These are phyloP conservation scores for Cephus rjabovi DNA, from an alignment of 2,888 invertebrate species.

Conservation along the genomic window DNA sequence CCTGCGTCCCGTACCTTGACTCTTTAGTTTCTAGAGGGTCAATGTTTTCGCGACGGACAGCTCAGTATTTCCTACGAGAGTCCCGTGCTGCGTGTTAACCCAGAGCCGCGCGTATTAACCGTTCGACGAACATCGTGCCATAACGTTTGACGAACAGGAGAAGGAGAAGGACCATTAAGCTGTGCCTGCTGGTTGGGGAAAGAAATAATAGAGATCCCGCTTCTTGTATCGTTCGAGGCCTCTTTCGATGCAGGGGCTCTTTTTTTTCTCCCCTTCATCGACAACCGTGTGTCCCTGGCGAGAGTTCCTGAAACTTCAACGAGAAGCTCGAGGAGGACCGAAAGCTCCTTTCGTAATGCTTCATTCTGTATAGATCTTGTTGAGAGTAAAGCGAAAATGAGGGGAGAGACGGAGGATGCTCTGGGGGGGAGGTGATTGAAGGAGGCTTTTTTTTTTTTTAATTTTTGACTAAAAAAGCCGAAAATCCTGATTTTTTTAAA, in stretches of 20 bases:
- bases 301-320: background rate
- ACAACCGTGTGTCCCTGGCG: background rate
- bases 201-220: background rate
- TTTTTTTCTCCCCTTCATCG: background rate
- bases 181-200: background rate
- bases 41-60: conserved; percentile 54
- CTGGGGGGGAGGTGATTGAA: background rate
- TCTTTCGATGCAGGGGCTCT: background rate
- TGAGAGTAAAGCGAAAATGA: background rate
- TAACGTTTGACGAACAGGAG: background rate
- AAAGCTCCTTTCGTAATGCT: background rate
- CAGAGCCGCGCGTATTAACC: conserved; percentile 43
- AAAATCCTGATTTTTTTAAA: background rate
- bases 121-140: conserved; percentile 38
- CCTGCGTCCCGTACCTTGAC: background rate
- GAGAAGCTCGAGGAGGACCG: background rate
- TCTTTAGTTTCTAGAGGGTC: conserved; percentile 17
- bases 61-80: background rate
- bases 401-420: background rate
- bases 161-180: background rate
- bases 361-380: background rate
- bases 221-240: background rate
- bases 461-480: background rate
- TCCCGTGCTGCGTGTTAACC: background rate
- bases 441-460: background rate